These are phyloP conservation scores for Boleophthalmus pectinirostris DNA, from an alignment of 2,113 vertebrate species.

Conservation along the genomic window DNA sequence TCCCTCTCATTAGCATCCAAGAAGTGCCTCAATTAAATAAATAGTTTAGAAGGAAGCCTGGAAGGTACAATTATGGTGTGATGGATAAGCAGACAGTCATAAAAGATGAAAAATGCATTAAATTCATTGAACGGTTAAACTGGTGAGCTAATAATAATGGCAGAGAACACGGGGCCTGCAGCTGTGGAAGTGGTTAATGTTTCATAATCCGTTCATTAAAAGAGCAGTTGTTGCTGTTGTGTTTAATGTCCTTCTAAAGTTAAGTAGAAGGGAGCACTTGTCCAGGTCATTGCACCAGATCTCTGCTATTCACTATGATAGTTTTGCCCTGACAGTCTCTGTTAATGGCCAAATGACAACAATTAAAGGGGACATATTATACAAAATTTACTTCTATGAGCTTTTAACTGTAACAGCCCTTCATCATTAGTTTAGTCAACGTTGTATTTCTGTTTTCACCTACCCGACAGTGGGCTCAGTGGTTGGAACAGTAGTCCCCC, in stretches of 20 bases:
- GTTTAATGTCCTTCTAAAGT: neutral
- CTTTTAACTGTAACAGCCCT: no score
- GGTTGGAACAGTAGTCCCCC: no score
- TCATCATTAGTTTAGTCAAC: no score
- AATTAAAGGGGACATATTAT: no score
- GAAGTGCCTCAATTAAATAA: neutral
- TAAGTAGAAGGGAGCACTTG: neutral
- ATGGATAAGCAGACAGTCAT: constrained; percentile 1
- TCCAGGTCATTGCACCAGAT: neutral
- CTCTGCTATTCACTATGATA: no score
- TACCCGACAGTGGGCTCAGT: no score
- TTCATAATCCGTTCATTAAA: neutral
- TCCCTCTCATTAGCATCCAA: constrained; percentile 2
- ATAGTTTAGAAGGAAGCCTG: neutral
- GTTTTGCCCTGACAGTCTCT: no score
- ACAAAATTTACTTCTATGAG: no score
- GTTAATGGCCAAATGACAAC: no score
- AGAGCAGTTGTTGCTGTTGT: neutral
- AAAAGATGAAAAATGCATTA: neutral
- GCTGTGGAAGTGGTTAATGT: neutral
- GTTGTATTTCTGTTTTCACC: no score
- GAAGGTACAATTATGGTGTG: neutral
- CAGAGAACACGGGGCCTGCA: neutral
- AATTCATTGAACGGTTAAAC: neutral
- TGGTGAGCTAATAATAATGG: neutral